Base-by-base conservation (phyloP, 2,113 vertebrate genomes). In the Archocentrus centrarchus region DNA sequence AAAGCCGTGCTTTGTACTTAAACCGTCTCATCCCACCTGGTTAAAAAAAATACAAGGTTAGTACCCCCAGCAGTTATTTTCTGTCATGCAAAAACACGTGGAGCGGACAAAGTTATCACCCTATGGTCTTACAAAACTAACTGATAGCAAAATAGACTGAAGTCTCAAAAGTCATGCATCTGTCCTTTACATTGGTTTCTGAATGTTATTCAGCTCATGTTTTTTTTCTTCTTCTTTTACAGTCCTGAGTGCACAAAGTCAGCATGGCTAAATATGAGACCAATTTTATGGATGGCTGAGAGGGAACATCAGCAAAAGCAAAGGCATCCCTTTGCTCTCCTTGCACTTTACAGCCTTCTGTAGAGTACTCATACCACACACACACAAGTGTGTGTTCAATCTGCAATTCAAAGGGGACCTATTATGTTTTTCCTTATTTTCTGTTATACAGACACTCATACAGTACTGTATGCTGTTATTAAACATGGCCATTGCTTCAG, bases 61-160 rank as follows among this genome's bases (percentile, higher is more conserved):
- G 20, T 44, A 79, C 75, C 75, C 55, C 11, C 66, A 68, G 86
- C 85, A 89, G 79, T 84, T 70, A 76, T 84, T 57, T 85, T 44
- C 63, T 82, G 55, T 41, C 47, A 58, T 17, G 13, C 61, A 75
- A 85, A 80, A 86, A 78, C 55, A 81, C 20, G 20, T 41, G 22
- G 27, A 66, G 37, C 39, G 24, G 53, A 73, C 39, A 78, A 76
- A 47, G 35, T 77, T 22, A 57, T 78, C 79, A 58, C 39, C 79
- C 77, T 44, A 60, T 24, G 18, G 7, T 88, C 68, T 75, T 87
- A 89, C 17, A 94, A 92, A 95, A 92, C 92, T 89, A 94, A 87
- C 59, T 53, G 64, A 77, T 93, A 95, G 76, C 85, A 92, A 94
- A 94, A 94, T 85, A 92, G 81, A 89, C 73, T 86, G 61, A 88